A percentile compares a stretch with the other conserved stretches of the same genome.
Evolutionary conservation across 92 coral and sea anemone genomes (phyloP).

Genomic region (Hydrozoanthus gracilis): DNA sequence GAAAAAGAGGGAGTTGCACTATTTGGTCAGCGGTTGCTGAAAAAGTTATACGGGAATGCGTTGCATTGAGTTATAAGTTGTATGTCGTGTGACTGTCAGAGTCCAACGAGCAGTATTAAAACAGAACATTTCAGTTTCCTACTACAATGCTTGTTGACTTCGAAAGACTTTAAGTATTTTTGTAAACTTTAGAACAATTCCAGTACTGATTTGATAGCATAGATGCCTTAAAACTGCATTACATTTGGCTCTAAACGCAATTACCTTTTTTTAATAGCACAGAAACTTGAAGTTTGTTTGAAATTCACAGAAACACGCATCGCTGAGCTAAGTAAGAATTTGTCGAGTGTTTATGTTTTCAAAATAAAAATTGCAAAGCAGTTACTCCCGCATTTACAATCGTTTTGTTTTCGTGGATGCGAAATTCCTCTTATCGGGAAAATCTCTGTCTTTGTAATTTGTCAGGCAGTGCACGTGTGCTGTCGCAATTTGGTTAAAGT

Average conservation of each 20-base stretch:
- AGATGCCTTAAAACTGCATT: not conserved
- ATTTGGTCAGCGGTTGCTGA: too few species aligned
- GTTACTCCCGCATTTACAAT: not conserved
- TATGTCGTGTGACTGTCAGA: slow-evolving; percentile 9
- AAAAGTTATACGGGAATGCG: too few species aligned
- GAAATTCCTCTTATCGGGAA: slow-evolving; percentile 15
- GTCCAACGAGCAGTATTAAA: slow-evolving; percentile 1
- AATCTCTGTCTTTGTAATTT: slow-evolving; percentile 7
- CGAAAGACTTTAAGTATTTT: not conserved
- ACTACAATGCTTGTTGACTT: not conserved
- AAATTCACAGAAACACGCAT: not conserved
- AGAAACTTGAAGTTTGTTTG: not conserved
- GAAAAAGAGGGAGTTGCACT: too few species aligned
- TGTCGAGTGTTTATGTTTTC: not conserved
- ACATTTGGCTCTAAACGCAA: not conserved
- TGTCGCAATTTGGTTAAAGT: slow-evolving; percentile 10
- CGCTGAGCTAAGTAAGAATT: not conserved
- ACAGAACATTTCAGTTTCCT: not conserved
- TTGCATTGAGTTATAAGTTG: not conserved
- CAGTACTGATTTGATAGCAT: not conserved
- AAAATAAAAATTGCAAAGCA: slow-evolving; percentile 1
- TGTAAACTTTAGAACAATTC: not conserved
- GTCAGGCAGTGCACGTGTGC: slow-evolving; percentile 19
- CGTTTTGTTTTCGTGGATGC: slow-evolving; percentile 3
- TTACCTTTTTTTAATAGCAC: not conserved